phyloP scores from a whole-genome alignment of 2,797 vertebrate species.

The Chaenodraco wilsoni region DNA sequence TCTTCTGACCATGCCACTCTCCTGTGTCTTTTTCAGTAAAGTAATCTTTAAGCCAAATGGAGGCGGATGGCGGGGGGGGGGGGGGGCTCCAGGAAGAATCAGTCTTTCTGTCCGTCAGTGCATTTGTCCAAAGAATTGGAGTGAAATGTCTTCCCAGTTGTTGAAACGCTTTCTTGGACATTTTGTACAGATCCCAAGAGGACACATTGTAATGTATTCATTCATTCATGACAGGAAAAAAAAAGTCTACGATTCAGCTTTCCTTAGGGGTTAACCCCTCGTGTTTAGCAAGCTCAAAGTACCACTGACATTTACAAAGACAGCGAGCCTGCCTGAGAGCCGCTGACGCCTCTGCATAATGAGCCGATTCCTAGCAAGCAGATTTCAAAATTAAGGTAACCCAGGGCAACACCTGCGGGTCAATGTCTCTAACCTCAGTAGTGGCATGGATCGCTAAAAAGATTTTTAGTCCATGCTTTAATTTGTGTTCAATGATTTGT shows the following conservation, averaged over 20 bases:
- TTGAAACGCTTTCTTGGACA: background rate
- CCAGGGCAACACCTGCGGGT: constrained; percentile 2
- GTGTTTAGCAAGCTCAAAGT: constrained; percentile 23
- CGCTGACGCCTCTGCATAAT: constrained; percentile 13
- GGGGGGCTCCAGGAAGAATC: background rate
- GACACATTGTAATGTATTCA: background rate
- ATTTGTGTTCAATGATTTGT: background rate
- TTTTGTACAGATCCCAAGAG: constrained; percentile 17
- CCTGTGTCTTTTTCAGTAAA: constrained; percentile 6
- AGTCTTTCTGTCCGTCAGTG: constrained; percentile 24
- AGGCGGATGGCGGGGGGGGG: background rate
- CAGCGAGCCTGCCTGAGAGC: constrained; percentile 21
- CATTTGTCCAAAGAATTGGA: constrained; percentile 8
- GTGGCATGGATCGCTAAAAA: constrained; percentile 22
- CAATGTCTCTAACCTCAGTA: background rate
- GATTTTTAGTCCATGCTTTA: constrained; percentile 23
- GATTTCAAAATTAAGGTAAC: background rate
- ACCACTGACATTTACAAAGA: constrained; percentile 19
- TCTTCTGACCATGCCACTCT: constrained; percentile 19
- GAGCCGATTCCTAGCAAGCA: constrained; percentile 5
- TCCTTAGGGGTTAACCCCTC: constrained; percentile 1
- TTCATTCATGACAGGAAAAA: background rate
- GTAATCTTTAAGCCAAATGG: background rate
- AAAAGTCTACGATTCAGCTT: background rate
- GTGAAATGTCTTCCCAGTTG: background rate